A percentile compares a stretch with the other conserved stretches of the same genome.
Conservation (phyloP, 2,113 vertebrate species). For the Channa argus region DNA sequence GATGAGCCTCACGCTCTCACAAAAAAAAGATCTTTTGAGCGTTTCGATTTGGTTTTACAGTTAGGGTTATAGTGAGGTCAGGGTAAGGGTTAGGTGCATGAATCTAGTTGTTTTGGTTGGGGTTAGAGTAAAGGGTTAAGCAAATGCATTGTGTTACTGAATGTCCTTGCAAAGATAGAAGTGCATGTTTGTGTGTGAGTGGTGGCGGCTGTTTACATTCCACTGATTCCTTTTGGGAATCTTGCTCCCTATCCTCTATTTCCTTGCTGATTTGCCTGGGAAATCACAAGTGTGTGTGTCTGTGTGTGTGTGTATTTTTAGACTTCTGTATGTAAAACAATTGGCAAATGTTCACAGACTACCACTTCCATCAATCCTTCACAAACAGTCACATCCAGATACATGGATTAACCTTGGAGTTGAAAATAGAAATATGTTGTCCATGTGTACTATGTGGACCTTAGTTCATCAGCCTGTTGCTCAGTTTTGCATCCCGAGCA, state of each 20-base stretch:
- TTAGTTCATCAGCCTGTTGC: conserved; percentile 15
- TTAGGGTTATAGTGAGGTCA: too few species aligned
- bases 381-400: conserved; percentile 37
- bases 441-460: neutral
- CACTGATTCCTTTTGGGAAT: conserved; percentile 66
- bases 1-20: too few species aligned
- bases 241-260: conserved; percentile 40
- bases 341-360: conserved; percentile 41
- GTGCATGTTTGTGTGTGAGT: conserved; percentile 28
- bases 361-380: conserved; percentile 13
- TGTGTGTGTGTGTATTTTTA: conserved; percentile 62
- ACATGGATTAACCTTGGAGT: conserved; percentile 38
- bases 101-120: too few species aligned
- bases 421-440: conserved; percentile 1
- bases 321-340: conserved; percentile 42
- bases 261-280: conserved; percentile 30
- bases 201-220: conserved; percentile 72
- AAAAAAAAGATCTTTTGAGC: too few species aligned
- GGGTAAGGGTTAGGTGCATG: too few species aligned
- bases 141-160: too few species aligned
- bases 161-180: neutral
- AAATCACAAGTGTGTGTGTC: conserved; percentile 18
- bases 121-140: too few species aligned
- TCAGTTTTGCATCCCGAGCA: neutral
- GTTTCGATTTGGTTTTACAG: too few species aligned